Conservation (phyloP, 2,888 invertebrate species). For the Teinopalpus imperialis region DNA sequence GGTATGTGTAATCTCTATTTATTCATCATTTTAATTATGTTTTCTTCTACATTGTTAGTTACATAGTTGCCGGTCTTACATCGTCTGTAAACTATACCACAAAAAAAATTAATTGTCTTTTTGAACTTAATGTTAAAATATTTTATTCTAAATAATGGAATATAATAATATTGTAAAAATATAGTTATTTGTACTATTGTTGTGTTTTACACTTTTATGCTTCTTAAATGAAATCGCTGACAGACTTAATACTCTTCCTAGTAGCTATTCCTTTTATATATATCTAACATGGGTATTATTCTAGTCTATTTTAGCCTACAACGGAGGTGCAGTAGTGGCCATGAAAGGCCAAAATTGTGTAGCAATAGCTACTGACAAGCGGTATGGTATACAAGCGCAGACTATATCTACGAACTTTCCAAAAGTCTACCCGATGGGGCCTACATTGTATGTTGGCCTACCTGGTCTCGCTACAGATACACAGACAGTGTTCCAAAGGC, state of each 20-base stretch:
- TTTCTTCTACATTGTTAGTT: constrained; percentile 34
- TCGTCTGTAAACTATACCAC: neutral
- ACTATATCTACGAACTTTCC: constrained; percentile 96
- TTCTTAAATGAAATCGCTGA: no score
- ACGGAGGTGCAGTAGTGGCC: constrained; percentile 97
- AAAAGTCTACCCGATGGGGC: constrained; percentile 96
- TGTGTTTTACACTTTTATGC: no score
- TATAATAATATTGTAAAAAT: no score
- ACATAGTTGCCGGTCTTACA: constrained; percentile 14
- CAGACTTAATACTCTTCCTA: no score
- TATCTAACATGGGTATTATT: no score
- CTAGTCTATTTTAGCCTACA: constrained; percentile 93
- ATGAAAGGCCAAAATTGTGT: constrained; percentile 99
- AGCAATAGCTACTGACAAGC: constrained; percentile 96
- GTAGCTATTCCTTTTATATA: no score
- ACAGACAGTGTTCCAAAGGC: constrained; percentile 94
- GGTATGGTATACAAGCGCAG: constrained; percentile 97
- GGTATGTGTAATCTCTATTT: constrained; percentile 41
- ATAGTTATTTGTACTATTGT: no score
- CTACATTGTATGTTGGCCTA: constrained; percentile 93
- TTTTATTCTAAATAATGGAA: no score
- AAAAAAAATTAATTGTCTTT: no score
- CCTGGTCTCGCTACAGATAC: constrained; percentile 98
- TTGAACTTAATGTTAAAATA: no score
- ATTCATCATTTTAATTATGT: constrained; percentile 9